These are phyloP conservation scores for Stomorhina lunata DNA, from an alignment of 2,888 invertebrate genomes.

Conservation along the genomic window DNA sequence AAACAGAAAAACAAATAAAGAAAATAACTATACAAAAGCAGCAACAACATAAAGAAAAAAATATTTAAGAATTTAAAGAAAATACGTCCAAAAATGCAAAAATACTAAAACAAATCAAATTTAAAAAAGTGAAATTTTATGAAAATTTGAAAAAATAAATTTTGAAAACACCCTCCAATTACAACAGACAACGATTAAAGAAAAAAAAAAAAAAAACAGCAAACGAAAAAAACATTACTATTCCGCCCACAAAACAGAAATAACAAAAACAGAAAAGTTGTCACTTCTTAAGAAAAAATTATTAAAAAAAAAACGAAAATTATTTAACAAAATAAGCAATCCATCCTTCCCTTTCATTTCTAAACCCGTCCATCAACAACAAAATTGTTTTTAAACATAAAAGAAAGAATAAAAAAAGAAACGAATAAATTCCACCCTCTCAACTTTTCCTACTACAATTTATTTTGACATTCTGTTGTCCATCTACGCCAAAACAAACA, in stretches of 20 bases:
- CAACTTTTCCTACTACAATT: constrained; percentile 1
- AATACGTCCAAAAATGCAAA: constrained; percentile 67
- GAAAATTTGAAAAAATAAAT: constrained; percentile 44
- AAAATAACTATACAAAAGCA: constrained; percentile 11
- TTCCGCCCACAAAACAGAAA: constrained; percentile 74
- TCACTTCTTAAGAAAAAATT: constrained; percentile 37
- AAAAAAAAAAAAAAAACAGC: constrained; percentile 34
- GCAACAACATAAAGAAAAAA: constrained; percentile 27
- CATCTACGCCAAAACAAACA: constrained; percentile 52
- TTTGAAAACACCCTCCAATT: constrained; percentile 73
- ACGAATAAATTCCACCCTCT: constrained; percentile 33
- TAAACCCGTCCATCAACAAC: constrained; percentile 53
- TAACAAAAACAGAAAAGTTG: constrained; percentile 26
- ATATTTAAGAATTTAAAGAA: constrained; percentile 61
- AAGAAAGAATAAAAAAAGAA: not conserved
- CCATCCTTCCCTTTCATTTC: constrained; percentile 58
- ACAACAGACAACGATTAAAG: constrained; percentile 66
- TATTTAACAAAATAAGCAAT: constrained; percentile 16
- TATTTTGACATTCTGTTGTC: constrained; percentile 15
- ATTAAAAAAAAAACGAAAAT: constrained; percentile 4
- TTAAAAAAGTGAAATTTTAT: constrained; percentile 56
- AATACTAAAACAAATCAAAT: not conserved
- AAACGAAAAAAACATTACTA: constrained; percentile 66
- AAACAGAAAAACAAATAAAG: constrained; percentile 6
- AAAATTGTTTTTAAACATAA: not conserved